Percentiles rank a stretch among this genome's conserved stretches.
These are phyloP conservation scores for Microctonus hyperodae DNA, from an alignment of 2,888 invertebrate species.

Conservation along the genomic window DNA sequence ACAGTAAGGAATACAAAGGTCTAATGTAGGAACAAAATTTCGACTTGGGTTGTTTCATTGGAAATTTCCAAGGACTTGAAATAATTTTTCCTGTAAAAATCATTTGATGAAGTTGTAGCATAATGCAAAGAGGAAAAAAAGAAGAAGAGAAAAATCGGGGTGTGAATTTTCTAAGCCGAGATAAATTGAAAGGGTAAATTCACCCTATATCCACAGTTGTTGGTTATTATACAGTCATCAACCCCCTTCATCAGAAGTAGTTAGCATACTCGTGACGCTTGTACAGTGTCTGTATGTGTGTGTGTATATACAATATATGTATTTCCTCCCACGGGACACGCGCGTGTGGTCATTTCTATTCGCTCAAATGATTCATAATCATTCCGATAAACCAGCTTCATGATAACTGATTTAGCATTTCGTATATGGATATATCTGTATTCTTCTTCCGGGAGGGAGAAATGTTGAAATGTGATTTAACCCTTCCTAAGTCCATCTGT, in stretches of 20 bases:
- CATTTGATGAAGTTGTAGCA: neutral
- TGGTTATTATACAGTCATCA: slow-evolving; percentile 55
- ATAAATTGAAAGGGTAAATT: slow-evolving; percentile 40
- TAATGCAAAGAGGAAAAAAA: slow-evolving; percentile 25
- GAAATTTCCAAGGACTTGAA: too few relatives aligned
- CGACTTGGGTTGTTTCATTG: too few relatives aligned
- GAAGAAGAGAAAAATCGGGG: slow-evolving; percentile 39
- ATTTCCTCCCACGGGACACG: slow-evolving; percentile 3
- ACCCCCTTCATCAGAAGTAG: slow-evolving; percentile 51
- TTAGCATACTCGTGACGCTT: slow-evolving; percentile 45
- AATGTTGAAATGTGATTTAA: slow-evolving; percentile 36
- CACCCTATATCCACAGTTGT: slow-evolving; percentile 26
- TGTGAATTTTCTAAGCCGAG: neutral
- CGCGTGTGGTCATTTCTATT: slow-evolving; percentile 35
- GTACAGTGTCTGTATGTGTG: neutral
- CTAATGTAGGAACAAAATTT: too few relatives aligned
- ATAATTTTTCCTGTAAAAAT: too few relatives aligned
- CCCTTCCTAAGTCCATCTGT: slow-evolving; percentile 33
- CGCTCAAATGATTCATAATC: slow-evolving; percentile 55
- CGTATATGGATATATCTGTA: slow-evolving; percentile 35
- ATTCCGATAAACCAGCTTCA: slow-evolving; percentile 52
- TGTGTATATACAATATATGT: neutral
- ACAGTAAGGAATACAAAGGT: too few relatives aligned
- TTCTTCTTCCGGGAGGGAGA: neutral
- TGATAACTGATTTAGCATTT: slow-evolving; percentile 52